Percentiles rank a stretch among this genome's conserved stretches.
phyloP scores from a whole-genome alignment of 2,797 vertebrate genomes.

The Neoniphon sammara region DNA sequence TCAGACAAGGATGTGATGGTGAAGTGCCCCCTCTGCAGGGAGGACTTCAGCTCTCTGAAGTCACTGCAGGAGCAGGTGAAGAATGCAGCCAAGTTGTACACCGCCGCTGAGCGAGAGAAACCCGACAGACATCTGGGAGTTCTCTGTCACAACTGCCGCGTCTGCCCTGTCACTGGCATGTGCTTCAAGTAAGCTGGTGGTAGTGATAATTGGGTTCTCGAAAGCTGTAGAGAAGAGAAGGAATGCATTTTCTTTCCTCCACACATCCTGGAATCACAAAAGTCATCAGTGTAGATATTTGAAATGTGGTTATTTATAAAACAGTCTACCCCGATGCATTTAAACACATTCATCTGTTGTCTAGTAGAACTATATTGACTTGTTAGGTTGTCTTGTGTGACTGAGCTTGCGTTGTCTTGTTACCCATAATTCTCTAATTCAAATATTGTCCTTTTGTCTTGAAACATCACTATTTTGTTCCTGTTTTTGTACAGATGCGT shows the following conservation, averaged over 20 bases:
- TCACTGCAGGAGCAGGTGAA: conserved; percentile 77
- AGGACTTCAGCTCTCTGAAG: conserved; percentile 73
- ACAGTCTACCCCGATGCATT: too few species aligned
- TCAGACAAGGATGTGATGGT: conserved; percentile 53
- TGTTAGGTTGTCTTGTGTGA: too few species aligned
- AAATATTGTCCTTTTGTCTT: background rate
- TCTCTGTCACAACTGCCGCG: conserved; percentile 74
- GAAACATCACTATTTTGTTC: background rate
- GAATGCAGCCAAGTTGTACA: conserved; percentile 74
- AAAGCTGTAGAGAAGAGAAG: too few species aligned
- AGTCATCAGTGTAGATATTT: too few species aligned
- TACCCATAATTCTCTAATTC: background rate
- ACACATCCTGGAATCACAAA: too few species aligned
- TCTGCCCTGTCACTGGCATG: conserved; percentile 76
- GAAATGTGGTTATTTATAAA: too few species aligned
- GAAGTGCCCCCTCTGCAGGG: conserved; percentile 82
- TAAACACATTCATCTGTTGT: too few species aligned
- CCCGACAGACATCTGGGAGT: conserved; percentile 82
- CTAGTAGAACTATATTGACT: too few species aligned
- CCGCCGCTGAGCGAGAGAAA: conserved; percentile 75
- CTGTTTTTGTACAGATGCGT: conserved; percentile 70
- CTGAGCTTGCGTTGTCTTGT: background rate
- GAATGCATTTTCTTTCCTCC: too few species aligned
- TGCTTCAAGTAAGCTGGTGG: conserved; percentile 79
- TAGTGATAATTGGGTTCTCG: too few species aligned